Conservation (phyloP, 2,113 vertebrate genomes). For the Cathartes aura region DNA sequence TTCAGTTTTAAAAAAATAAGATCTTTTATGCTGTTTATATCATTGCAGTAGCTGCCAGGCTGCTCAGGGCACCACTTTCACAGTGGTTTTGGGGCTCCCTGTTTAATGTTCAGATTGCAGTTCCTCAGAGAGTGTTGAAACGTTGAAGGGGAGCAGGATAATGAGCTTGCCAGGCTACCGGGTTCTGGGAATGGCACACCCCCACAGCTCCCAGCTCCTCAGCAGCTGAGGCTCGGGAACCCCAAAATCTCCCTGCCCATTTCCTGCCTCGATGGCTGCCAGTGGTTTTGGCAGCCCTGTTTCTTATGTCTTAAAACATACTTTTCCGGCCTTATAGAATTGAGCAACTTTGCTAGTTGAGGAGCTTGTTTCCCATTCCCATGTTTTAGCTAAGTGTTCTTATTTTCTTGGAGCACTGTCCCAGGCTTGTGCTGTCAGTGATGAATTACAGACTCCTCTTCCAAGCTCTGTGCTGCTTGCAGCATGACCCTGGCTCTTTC, state of each 20-base stretch:
- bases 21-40: neutral
- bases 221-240: neutral
- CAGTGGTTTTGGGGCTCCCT: neutral
- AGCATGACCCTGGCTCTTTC: neutral
- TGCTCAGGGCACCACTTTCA: neutral
- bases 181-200: neutral
- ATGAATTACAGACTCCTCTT: neutral
- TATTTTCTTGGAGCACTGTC: neutral
- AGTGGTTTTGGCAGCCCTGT: neutral
- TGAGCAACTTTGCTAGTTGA: neutral
- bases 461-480: neutral
- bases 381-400: neutral
- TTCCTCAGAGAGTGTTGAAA: neutral
- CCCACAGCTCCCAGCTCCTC: neutral
- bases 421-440: neutral
- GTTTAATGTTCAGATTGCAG: neutral
- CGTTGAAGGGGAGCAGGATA: neutral
- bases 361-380: neutral
- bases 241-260: neutral
- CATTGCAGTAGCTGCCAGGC: neutral
- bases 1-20: neutral
- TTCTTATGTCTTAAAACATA: neutral
- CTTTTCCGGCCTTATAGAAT: neutral
- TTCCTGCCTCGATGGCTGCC: neutral
- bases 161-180: neutral